Evolutionary conservation across 2,888 invertebrate genomes (phyloP), one percentile per base, ranked within the genome.

Genomic region (Machimus rusticus): DNA sequence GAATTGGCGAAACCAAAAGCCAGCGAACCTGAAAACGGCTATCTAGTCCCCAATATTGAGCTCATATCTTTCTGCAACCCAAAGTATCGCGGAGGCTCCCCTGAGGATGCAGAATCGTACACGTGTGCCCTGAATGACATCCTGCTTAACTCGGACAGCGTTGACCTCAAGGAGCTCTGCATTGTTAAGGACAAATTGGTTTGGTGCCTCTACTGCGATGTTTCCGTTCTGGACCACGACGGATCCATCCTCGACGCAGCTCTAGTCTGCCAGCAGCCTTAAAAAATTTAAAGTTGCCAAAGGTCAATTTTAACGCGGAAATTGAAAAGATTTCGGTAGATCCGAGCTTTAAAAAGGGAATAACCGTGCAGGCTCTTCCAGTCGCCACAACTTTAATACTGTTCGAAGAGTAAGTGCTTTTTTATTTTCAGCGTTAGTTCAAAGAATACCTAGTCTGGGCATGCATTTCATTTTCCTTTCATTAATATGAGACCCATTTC

Each of bases 181-280:
- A 95, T 97, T 90, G 94, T 93, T 76, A 94, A 94, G 89, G 96
- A 96, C 90, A 95, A 96, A 92, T 91, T 97, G 87, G 96, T 94
- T 0, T 98, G 98, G 98, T 96, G 96, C 79, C 91, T 98, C 37
- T 96, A 96, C 92, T 96, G 96, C 91, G 98, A 98, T 92, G 93
- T 98, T 89, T 93, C 96, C 1, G 98, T 98, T 92, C 93, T 97
- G 31, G 96, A 97, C 92, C 95, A 96, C 93, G 97, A 97, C 94
- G 98, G 98, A 0, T 95, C 96, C 88, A 92, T 98, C 78, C 93
- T 96, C 78, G 98, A 98, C 93, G 96, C 97, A 51, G 96, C 96
- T 90, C 91, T 96, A 16, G 94, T 96, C 87, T n/a, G 95, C 97
- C 96, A 89, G 95, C 96, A 85, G 96, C 97, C 79, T 92, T 98